These are phyloP conservation scores for Zootoca vivipara DNA, from an alignment of 2,113 vertebrate species.

Conservation along the genomic window DNA sequence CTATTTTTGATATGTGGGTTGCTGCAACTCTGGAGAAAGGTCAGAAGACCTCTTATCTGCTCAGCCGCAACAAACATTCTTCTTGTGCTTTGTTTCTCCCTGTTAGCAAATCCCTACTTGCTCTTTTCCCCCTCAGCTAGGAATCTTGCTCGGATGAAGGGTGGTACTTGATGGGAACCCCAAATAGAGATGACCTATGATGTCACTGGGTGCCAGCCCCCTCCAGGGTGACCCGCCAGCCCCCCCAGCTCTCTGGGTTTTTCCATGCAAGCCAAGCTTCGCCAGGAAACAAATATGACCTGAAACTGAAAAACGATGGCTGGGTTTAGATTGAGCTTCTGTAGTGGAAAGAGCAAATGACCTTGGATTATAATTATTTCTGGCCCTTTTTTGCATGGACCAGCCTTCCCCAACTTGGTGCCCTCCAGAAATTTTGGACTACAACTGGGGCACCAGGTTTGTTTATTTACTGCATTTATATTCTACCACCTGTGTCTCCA, in stretches of 20 bases:
- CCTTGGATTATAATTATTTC: background rate
- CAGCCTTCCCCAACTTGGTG: too few relatives aligned
- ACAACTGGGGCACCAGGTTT: too few relatives aligned
- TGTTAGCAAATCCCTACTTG: conserved; percentile 16
- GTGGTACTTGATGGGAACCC: conserved; percentile 10
- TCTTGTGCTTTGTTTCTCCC: conserved; percentile 39
- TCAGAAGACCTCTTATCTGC: conserved; percentile 45
- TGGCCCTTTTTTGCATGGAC: too few relatives aligned
- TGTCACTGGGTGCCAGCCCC: background rate
- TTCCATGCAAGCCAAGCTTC: conserved; percentile 20
- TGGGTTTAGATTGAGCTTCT: rapidly evolving
- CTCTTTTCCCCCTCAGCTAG: conserved; percentile 18
- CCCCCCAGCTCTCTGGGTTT: conserved; percentile 8
- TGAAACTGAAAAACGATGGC: rapidly evolving
- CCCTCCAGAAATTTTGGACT: too few relatives aligned
- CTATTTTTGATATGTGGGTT: conserved; percentile 13
- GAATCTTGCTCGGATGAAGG: background rate
- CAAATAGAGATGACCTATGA: background rate
- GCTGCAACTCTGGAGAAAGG: background rate
- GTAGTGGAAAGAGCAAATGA: rapidly evolving
- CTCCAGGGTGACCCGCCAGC: background rate
- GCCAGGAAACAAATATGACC: background rate
- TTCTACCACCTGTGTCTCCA: too few relatives aligned
- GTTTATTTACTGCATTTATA: too few relatives aligned
- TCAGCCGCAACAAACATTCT: conserved; percentile 28